Evolutionary conservation across 2,797 vertebrate genomes (phyloP).

Genomic region (Nyctalus aviator): DNA sequence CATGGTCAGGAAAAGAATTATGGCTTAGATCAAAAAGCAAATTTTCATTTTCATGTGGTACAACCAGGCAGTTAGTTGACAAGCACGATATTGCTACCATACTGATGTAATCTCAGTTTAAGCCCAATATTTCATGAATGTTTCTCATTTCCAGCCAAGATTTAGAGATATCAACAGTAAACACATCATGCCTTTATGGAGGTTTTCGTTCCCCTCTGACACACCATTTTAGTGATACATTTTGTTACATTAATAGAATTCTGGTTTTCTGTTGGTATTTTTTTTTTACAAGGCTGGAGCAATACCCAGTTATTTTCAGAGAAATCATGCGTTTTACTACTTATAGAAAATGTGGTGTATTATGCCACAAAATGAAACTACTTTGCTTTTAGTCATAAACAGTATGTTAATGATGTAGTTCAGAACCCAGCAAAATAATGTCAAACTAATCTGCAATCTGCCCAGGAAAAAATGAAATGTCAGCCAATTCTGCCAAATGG

Average conservation of each 20-base stretch:
- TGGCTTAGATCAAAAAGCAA: constrained; percentile 67
- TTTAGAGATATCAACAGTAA: constrained; percentile 80
- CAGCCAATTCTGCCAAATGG: constrained; percentile 91
- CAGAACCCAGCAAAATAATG: constrained; percentile 86
- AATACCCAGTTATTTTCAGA: constrained; percentile 77
- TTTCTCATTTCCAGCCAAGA: constrained; percentile 81
- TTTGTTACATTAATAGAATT: constrained; percentile 80
- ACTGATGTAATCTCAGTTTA: constrained; percentile 76
- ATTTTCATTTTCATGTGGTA: constrained; percentile 79
- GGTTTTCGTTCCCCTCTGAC: constrained; percentile 73
- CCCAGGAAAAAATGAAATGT: constrained; percentile 90
- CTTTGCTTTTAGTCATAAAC: constrained; percentile 85
- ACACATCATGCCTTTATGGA: constrained; percentile 62
- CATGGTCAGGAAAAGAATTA: constrained; percentile 66
- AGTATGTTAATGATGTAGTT: constrained; percentile 87
- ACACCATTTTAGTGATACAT: constrained; percentile 74
- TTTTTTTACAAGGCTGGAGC: constrained; percentile 35
- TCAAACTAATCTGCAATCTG: constrained; percentile 89
- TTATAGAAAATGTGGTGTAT: constrained; percentile 81
- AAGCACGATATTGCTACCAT: constrained; percentile 68
- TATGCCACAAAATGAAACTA: constrained; percentile 81
- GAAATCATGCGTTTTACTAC: constrained; percentile 75
- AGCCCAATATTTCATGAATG: constrained; percentile 75
- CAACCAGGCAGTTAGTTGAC: constrained; percentile 73
- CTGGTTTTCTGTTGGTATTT: neutral